Conservation (phyloP, 2,113 vertebrate species). For the Melospiza melodia region DNA sequence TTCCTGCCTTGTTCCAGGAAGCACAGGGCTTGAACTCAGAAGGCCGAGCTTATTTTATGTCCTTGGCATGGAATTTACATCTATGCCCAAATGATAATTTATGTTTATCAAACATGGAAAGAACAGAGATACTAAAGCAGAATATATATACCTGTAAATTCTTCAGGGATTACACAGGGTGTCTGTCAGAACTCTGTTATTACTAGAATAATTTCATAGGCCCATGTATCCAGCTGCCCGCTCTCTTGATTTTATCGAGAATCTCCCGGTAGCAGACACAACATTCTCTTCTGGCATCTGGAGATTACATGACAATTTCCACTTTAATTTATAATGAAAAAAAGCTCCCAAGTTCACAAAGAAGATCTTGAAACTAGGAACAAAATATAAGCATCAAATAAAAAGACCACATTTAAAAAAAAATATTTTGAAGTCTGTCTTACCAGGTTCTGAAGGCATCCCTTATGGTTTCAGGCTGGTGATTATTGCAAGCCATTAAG, state of each 20-base stretch:
- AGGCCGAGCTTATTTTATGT: background rate
- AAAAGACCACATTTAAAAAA: background rate
- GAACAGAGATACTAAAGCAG: background rate
- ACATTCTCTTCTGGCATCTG: slow-evolving; percentile 3
- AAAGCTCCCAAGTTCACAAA: slow-evolving; percentile 54
- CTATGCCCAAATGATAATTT: background rate
- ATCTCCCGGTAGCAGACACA: background rate
- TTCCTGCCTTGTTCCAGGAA: background rate
- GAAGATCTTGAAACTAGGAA: slow-evolving; percentile 54
- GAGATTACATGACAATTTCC: slow-evolving; percentile 22
- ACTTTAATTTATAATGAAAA: slow-evolving; percentile 41
- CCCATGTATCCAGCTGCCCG: background rate
- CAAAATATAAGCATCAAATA: slow-evolving; percentile 7
- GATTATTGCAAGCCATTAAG: background rate
- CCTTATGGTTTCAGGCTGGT: background rate
- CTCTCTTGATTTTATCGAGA: background rate
- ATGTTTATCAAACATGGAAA: background rate
- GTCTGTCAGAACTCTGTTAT: background rate
- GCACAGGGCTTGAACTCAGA: background rate
- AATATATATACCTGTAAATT: background rate
- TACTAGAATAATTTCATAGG: slow-evolving; percentile 15
- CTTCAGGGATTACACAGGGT: background rate
- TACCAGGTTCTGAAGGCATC: background rate
- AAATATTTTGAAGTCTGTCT: background rate
- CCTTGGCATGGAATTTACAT: background rate